These are phyloP conservation scores for Pteronotus mesoamericanus DNA, from an alignment of 2,797 vertebrate genomes.

Conservation along the genomic window DNA sequence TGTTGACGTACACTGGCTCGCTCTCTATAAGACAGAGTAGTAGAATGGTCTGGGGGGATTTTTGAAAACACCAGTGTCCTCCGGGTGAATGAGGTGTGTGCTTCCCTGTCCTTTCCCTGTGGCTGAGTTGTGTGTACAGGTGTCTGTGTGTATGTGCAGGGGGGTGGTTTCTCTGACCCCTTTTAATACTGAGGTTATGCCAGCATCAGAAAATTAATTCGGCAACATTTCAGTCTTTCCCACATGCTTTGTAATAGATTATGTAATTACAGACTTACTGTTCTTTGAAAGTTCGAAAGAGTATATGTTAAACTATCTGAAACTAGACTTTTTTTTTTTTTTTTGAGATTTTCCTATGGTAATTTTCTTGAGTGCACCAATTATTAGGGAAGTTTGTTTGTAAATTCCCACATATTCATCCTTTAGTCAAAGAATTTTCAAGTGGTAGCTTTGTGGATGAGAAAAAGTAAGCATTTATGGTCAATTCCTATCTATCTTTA, in stretches of 20 bases:
- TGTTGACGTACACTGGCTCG: neutral
- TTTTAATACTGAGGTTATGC: neutral
- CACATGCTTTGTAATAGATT: neutral
- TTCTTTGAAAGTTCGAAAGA: neutral
- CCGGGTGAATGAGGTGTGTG: neutral
- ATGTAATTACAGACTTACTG: neutral
- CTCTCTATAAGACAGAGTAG: neutral
- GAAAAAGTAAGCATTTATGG: neutral
- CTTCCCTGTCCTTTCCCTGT: neutral
- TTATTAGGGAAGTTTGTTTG: neutral
- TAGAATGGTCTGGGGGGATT: neutral
- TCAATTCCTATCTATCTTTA: neutral
- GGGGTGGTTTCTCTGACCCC: neutral
- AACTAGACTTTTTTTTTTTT: neutral
- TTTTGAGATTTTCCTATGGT: neutral
- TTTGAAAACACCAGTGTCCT: neutral
- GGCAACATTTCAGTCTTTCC: neutral
- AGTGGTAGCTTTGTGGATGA: neutral
- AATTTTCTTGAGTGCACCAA: neutral
- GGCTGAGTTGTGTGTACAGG: neutral
- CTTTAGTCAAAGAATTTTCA: neutral
- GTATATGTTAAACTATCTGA: neutral
- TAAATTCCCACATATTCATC: neutral
- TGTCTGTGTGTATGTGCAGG: neutral
- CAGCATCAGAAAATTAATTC: neutral